These are phyloP conservation scores for Parazoanthus darwini DNA, from an alignment of 92 coral and sea anemone species.

Conservation along the genomic window DNA sequence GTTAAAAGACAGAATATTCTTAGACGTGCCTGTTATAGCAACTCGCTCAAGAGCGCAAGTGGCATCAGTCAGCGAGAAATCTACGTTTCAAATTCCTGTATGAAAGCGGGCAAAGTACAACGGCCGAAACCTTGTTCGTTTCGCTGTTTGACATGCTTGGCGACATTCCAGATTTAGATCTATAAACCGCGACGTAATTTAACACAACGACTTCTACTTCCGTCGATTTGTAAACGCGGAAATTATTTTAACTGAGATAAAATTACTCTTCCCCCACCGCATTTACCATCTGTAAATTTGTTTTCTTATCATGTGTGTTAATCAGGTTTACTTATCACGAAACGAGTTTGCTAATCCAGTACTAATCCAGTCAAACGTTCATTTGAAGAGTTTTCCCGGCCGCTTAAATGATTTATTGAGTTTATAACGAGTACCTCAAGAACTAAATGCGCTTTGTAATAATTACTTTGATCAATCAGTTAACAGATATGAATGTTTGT, in stretches of 20 bases:
- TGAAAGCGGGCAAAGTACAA: neutral
- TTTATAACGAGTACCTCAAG: neutral
- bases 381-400: constrained; percentile 16
- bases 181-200: neutral
- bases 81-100: no score
- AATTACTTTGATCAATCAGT: neutral
- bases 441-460: constrained; percentile 19
- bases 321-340: constrained; percentile 40
- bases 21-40: no score
- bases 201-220: constrained; percentile 18
- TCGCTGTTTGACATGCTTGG: neutral
- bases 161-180: neutral
- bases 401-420: constrained; percentile 10
- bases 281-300: constrained; percentile 42
- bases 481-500: constrained; percentile 24
- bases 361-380: constrained; percentile 30
- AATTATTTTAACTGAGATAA: constrained; percentile 36
- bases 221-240: constrained; percentile 33
- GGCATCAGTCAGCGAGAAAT: neutral
- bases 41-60: neutral
- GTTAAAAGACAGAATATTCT: no score
- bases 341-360: constrained; percentile 34
- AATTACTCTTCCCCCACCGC: constrained; percentile 27
- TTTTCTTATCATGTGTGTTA: constrained; percentile 32
- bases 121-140: neutral